Conservation (phyloP, 2,888 invertebrate genomes). For the Pseudolycoriella hygida region DNA sequence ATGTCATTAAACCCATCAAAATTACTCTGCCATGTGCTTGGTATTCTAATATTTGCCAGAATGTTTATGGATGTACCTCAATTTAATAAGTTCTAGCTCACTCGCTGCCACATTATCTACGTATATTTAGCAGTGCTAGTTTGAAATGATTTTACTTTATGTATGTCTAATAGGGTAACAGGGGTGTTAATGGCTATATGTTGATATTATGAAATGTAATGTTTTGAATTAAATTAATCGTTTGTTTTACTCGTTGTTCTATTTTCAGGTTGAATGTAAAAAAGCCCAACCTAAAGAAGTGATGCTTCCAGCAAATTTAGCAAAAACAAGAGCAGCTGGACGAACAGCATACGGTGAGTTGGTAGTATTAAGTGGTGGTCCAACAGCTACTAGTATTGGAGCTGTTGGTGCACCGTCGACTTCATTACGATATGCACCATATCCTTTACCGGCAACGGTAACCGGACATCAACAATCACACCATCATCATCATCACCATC, state of each 20-base stretch:
- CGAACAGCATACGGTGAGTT: conserved; percentile 97
- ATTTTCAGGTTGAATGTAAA: conserved; percentile 90
- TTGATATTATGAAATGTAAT: too few relatives aligned
- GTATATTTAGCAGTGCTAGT: too few relatives aligned
- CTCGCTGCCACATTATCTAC: too few relatives aligned
- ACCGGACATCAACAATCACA: conserved; percentile 19
- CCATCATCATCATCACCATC: conserved; percentile 29
- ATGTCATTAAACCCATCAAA: conserved; percentile 10
- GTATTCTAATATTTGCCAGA: background rate
- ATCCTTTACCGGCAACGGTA: conserved; percentile 37
- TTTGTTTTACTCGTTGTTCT: background rate
- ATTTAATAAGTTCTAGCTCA: background rate
- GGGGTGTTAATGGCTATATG: too few relatives aligned
- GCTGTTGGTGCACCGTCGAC: conserved; percentile 27
- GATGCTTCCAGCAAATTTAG: conserved; percentile 94
- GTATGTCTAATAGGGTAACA: too few relatives aligned
- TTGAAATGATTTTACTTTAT: too few relatives aligned
- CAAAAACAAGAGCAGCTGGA: conserved; percentile 87
- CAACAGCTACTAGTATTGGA: conserved; percentile 34
- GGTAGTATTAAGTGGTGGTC: conserved; percentile 63
- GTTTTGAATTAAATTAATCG: too few relatives aligned
- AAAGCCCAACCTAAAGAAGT: conserved; percentile 99
- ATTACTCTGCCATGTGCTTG: too few relatives aligned
- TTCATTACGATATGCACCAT: conserved; percentile 41
- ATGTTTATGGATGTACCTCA: conserved; percentile 6